Base-by-base conservation (phyloP, 1,140 invertebrate genomes). In the Danaus melanippus region DNA sequence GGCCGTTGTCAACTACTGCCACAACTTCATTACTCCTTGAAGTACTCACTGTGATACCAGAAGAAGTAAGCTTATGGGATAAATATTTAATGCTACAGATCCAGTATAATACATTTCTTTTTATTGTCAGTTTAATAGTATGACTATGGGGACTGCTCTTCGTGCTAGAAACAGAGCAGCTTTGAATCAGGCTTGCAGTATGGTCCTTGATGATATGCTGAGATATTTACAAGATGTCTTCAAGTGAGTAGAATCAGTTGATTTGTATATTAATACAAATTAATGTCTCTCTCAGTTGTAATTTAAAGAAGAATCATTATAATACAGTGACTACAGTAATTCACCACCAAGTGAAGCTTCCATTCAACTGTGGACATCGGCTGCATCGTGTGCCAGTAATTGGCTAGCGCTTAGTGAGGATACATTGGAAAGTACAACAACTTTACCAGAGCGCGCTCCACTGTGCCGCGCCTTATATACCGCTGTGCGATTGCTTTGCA, bases 11-110 rank as follows among this genome's bases (percentile, higher is more conserved):
- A 40, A 73, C 62, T 60, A 43, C 69, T 58, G 67, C 87, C 71
- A 77, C 88, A 68, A 68, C 86, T 73, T 64, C 73, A 89, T 53
- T 94, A 42, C 84, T 95, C 64, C 77, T 95, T 41, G 92, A 95
- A 79, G 90, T 93, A 10, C 85, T 96, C 17, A 92, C 91, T 64
- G 91, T 93, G 52, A 90, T 97, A 70, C 94, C 95, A 11, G 92
- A 93, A 88, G 95, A 97, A 88, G 93, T 94, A 88, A 87, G 62
- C 47, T 53, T 46, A 5, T 6, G 10, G 21, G 1, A 48, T 32
- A 32, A 32, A 32, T 32, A 5, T 32, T 32, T 32, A 32, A 32
- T 2, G 21, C 21, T 32, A 32, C 2, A 7, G 2, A 32, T 32
- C 7, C 21, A 32, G 21, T 32, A 4, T 40, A 50, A 40, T 44